Base-by-base conservation (phyloP, 2,113 vertebrate species). In the Callipepla californica region DNA sequence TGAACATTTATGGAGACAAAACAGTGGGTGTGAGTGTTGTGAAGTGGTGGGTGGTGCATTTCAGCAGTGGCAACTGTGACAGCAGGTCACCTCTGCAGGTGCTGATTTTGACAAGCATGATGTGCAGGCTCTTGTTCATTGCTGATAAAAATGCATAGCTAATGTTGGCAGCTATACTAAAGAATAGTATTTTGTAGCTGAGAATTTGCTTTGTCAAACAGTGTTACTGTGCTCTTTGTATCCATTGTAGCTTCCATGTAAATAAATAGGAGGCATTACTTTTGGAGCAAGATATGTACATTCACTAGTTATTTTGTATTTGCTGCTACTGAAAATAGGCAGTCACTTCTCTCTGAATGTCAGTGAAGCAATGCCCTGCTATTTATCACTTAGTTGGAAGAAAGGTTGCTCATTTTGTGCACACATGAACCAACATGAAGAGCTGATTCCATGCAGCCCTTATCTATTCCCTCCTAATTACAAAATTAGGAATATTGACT, bases 401-500 rank as follows among this genome's bases (percentile, higher is more conserved):
- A 95, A 93, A 61, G 32, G 51, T 83, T 89, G 34, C 30, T 92
- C 30, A 10, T 87, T 87, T 79, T 81, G 47, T 92, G 76, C 77
- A 67, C 83, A 91, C 32, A 59, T 50, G 62, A 89, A 40, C 69
- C 23, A 75, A 80, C 50, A 61, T 45, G 63, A 80, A 93, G n/a
- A 96, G 63, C 19, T 32, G 36, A 14, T 88, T 96, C 89, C 34
- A 86, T 90, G 87, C 42, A 95, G 76, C 9, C 7, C 58, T 57
- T 20, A 15, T 89, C 81, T 80, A 68, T 69, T 86, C 62, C 66
- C 51, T 73, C 51, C 44, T 84, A 93, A 94, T 94, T 96, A 90
- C 18, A n/a, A 96, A 95, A 95, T 94, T 87, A 78, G 81, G 45
- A 53, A 80, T 87, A 66, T 95, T 74, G n/a, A 44, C 45, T 78